Evolutionary conservation across 2,113 vertebrate species (phyloP).

Genomic region (Crotalus horridus): DNA sequence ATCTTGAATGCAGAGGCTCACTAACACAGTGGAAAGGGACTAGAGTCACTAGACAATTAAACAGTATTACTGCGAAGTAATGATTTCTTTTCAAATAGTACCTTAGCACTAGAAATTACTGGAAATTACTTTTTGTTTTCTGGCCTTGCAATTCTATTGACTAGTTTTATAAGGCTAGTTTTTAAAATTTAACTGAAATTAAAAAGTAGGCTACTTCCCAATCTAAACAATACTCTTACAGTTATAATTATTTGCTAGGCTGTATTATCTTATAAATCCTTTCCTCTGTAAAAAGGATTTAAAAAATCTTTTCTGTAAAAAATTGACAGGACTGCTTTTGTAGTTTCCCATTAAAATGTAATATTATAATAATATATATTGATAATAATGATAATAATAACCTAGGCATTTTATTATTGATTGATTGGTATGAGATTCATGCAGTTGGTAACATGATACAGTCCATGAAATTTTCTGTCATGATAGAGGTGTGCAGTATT

Average conservation of each 20-base stretch:
- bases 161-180: background rate
- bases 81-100: background rate
- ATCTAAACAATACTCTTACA: background rate
- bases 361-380: background rate
- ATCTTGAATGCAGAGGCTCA: background rate
- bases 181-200: background rate
- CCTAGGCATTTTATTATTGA: background rate
- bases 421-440: background rate
- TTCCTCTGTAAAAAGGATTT: background rate
- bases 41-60: background rate
- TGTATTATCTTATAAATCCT: background rate
- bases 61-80: background rate
- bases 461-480: background rate
- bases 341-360: background rate
- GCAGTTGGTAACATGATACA: background rate
- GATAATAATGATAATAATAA: background rate
- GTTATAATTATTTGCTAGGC: background rate
- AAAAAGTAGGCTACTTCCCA: background rate
- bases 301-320: background rate
- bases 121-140: background rate
- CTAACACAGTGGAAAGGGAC: background rate
- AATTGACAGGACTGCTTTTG: background rate
- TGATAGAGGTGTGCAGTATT: background rate
- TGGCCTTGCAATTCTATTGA: background rate
- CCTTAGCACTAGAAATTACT: background rate